Evolutionary conservation across 2,797 vertebrate species (phyloP).

Genomic region (Tiaroga cobitis): DNA sequence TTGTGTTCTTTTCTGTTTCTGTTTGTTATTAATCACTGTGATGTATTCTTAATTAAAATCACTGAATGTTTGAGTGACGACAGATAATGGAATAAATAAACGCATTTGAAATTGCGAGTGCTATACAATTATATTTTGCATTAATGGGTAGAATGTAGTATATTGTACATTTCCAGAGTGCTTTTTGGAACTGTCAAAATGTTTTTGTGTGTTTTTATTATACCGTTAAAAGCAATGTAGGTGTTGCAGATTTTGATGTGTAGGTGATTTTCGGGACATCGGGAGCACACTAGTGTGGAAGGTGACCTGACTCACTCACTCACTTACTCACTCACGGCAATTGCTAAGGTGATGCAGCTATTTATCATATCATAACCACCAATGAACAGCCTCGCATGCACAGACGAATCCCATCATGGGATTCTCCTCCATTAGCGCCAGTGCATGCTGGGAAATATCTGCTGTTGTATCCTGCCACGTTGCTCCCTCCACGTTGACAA

Average conservation of each 20-base stretch:
- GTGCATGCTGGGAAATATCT: conserved; percentile 62
- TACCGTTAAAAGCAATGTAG: conserved; percentile 12
- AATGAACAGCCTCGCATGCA: conserved; percentile 4
- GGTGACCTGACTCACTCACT: conserved; percentile 3
- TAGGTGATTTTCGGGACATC: not conserved
- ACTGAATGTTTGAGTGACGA: not conserved
- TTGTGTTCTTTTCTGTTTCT: conserved; percentile 8
- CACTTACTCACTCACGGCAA: not conserved
- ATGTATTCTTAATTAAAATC: conserved; percentile 17
- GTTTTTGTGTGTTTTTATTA: not conserved
- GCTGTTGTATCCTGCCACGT: conserved; percentile 57
- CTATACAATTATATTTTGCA: not conserved
- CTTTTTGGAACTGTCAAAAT: not conserved
- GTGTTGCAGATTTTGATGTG: not conserved
- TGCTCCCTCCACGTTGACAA: conserved; percentile 56
- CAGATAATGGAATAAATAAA: conserved; percentile 7
- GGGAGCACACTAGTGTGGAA: not conserved
- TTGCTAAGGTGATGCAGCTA: conserved; percentile 2
- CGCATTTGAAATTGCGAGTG: not conserved
- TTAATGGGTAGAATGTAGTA: not conserved
- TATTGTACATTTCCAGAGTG: not conserved
- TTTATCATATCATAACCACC: conserved; percentile 20
- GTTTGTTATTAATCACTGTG: not conserved
- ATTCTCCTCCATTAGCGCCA: conserved; percentile 42
- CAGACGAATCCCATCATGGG: conserved; percentile 33